Evolutionary conservation across 35 echinoderm and acorn worm genomes (phyloP), one percentile per base, ranked within the genome.

Genomic region (Patiria miniata): DNA sequence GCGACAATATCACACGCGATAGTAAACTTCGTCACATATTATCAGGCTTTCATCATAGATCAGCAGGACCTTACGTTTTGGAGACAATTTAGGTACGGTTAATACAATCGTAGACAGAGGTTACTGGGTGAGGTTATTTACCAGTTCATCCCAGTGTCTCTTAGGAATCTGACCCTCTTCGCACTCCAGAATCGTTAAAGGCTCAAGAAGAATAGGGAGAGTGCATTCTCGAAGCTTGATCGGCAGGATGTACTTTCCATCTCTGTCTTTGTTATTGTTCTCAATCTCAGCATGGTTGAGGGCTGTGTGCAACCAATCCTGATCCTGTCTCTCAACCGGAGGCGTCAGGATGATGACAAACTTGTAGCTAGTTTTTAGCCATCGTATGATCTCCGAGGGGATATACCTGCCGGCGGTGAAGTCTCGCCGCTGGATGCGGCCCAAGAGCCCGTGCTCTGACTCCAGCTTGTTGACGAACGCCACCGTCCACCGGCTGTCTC

Each of bases 401-500:
- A 52, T 30, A 7, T 84, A 39, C 19, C 15, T 81, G 4, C 88
- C 88, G 9, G 68, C 61, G 2, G 23, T 32, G 51, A 90, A 83
- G 37, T 90, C 88, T 40, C 88, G 32, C 40, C 53, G 59, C 22
- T 84, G 58, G 59, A 84, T 90, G 30, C 88, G 84, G 0, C 88
- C 80, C 14, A 57, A 28, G 29, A 90, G 77, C 17, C 55, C 77
- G 52, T 84, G 81, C 50, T 90, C 88, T 1, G 68, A 52, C 59
- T 90, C 88, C 0, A 90, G 81, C 37, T 90, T 90, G 47, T 78
- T 39, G 7, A 93, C 38, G 42, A 93, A 86, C 21, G 86, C 91
- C 80, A 88, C 60, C 23, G 78, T 44, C 91, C 91, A 93, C 37
- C 87, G 77, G 16, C 86, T 78, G 69, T 93, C 86, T 37, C 86